These are phyloP conservation scores for Diorhabda carinulata DNA, from an alignment of 1,140 invertebrate genomes.

Conservation along the genomic window DNA sequence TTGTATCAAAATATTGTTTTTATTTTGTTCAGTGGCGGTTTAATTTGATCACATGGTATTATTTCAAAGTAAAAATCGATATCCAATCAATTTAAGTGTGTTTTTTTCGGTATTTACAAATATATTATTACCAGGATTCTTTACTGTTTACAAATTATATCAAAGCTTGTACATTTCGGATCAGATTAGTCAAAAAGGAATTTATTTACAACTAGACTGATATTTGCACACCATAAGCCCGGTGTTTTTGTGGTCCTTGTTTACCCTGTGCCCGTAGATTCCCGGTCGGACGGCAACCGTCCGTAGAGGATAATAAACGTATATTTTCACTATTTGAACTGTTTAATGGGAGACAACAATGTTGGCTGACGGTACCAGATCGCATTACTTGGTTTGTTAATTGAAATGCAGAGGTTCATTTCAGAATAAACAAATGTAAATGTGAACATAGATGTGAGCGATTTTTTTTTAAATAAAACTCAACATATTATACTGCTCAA, in stretches of 20 bases:
- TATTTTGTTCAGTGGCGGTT: too few relatives aligned
- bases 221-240: not conserved
- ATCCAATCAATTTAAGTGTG: too few relatives aligned
- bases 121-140: too few relatives aligned
- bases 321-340: constrained; percentile 3
- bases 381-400: not conserved
- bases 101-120: too few relatives aligned
- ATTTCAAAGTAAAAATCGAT: too few relatives aligned
- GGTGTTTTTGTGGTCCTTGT: not conserved
- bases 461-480: too few relatives aligned
- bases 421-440: too few relatives aligned
- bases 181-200: constrained; percentile 9
- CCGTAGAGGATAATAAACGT: not conserved
- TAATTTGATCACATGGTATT: too few relatives aligned
- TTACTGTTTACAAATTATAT: too few relatives aligned
- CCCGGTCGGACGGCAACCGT: not conserved
- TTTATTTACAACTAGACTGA: not conserved
- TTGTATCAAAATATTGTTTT: too few relatives aligned
- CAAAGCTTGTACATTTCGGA: not conserved
- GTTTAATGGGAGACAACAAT: constrained; percentile 1
- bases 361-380: not conserved
- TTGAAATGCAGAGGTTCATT: not conserved
- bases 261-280: not conserved
- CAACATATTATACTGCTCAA: too few relatives aligned
- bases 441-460: too few relatives aligned